Percentiles rank a stretch among this genome's conserved stretches.
Conservation (phyloP, 2,888 invertebrate species). For the Autographa gamma region DNA sequence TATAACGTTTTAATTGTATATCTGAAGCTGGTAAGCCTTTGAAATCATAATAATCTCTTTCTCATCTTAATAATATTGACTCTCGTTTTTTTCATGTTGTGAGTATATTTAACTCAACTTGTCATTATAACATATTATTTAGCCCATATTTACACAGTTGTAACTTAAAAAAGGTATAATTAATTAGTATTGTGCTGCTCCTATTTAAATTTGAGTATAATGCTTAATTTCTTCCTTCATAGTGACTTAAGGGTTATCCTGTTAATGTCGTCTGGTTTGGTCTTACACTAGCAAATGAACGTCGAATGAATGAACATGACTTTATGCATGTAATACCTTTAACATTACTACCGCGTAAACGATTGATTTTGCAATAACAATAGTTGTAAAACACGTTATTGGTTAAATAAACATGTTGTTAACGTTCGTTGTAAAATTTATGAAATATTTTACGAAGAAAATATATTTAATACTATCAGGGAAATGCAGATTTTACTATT, state of each 20-base stretch:
- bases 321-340: constrained; percentile 4
- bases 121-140: constrained; percentile 3
- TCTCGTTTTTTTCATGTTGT: neutral
- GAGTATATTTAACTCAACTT: neutral
- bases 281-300: neutral
- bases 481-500: too few relatives aligned
- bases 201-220: constrained; percentile 21
- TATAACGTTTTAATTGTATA: too few relatives aligned
- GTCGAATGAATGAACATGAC: neutral
- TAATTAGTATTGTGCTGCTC: constrained; percentile 26
- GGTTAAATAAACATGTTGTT: constrained; percentile 18
- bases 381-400: constrained; percentile 1
- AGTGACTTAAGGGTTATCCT: neutral
- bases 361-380: constrained; percentile 12
- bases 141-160: constrained; percentile 38
- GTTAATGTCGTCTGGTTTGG: constrained; percentile 28
- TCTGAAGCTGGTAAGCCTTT: neutral
- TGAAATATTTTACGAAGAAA: constrained; percentile 22
- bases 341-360: neutral
- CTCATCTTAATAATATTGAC: too few relatives aligned
- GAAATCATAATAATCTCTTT: too few relatives aligned
- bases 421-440: constrained; percentile 5
- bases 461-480: constrained; percentile 12
- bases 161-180: constrained; percentile 25
- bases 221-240: constrained; percentile 32